Base-by-base conservation (phyloP, 2,888 invertebrate genomes). In the Zaprionus obscuricornis region DNA sequence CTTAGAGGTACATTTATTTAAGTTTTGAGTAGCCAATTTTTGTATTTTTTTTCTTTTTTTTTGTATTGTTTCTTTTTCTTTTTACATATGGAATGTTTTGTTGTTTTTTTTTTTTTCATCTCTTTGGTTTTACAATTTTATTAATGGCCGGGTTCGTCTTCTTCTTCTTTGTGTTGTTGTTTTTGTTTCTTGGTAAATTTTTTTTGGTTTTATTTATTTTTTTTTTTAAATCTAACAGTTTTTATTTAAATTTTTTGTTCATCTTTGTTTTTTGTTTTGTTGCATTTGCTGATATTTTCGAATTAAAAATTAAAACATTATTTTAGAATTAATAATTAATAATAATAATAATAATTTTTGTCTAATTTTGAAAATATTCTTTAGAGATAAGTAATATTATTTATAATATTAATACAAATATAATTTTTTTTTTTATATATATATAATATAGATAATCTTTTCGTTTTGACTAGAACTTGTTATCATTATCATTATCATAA, bases 351-450 rank as follows among this genome's bases (percentile, higher is more conserved):
- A 85, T 64, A 82, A 83, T 84, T 85, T 82, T 69, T 75, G 73
- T 60, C 83, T 85, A 79, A 85, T 64, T 73, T 85, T 85, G 47
- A 82, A 79, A 85, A 75, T 69, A 85, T 68, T 63, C 59, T 78
- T 49, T 57, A 34, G 11, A 18, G n/a, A 55, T 58, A 56, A 43
- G 59, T 74, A 59, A 64, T 52, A 54, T 51, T 51, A 37, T 56
- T 42, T 59, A 66, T 55, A 29, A 37, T 46, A 37, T 52, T 66
- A 72, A 50, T 72, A 72, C 51, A 66, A 57, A 39, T 51, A n/a
- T n/a, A n/a, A n/a, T n/a, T n/a, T n/a, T n/a, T n/a, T n/a, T n/a
- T n/a, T n/a, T n/a, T n/a, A n/a, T 33, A 43, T 40, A 39, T 43
- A 58, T 37, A 36, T 68, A 57, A 72, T 68, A 56, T 59, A 59